A percentile compares a stretch with the other conserved stretches of the same genome.
Evolutionary conservation across 2,888 invertebrate species (phyloP).

Genomic region (Dusona sp.): DNA sequence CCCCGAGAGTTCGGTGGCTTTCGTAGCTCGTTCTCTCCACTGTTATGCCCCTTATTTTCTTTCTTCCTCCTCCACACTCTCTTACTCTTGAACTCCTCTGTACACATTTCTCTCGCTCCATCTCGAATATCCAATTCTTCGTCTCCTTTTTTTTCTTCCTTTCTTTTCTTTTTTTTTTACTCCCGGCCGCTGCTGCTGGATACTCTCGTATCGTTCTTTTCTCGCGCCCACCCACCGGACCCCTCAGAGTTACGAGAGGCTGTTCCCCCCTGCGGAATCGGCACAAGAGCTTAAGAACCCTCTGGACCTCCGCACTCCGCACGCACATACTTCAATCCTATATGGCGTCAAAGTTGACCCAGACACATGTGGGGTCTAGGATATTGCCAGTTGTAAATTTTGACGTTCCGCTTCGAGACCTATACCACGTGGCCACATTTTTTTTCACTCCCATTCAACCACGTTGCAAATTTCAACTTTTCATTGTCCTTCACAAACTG

Average conservation of each 20-base stretch:
- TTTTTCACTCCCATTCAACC: neutral
- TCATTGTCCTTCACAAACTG: neutral
- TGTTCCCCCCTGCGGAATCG: conserved; percentile 30
- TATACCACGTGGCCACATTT: conserved; percentile 13
- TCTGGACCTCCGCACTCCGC: conserved; percentile 6
- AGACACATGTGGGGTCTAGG: conserved; percentile 24
- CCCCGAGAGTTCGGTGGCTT: conserved; percentile 63
- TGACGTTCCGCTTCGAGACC: conserved; percentile 6
- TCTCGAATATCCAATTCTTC: conserved; percentile 49
- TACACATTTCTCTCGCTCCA: conserved; percentile 65
- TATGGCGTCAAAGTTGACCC: conserved; percentile 5
- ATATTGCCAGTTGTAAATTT: conserved; percentile 26
- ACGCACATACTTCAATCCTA: neutral
- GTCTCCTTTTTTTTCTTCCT: conserved; percentile 43
- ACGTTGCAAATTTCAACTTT: neutral
- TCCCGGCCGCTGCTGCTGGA: conserved; percentile 37
- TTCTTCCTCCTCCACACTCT: neutral
- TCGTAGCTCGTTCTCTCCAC: conserved; percentile 36
- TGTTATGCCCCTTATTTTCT: conserved; percentile 18
- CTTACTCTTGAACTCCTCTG: conserved; percentile 16
- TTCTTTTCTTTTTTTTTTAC: conserved; percentile 25
- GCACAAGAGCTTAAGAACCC: conserved; percentile 15
- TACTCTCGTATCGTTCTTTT: conserved; percentile 59
- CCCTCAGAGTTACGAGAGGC: conserved; percentile 51
- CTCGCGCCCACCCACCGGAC: conserved; percentile 62